Conservation (phyloP, 1,140 invertebrate species). For the Achroia grisella region DNA sequence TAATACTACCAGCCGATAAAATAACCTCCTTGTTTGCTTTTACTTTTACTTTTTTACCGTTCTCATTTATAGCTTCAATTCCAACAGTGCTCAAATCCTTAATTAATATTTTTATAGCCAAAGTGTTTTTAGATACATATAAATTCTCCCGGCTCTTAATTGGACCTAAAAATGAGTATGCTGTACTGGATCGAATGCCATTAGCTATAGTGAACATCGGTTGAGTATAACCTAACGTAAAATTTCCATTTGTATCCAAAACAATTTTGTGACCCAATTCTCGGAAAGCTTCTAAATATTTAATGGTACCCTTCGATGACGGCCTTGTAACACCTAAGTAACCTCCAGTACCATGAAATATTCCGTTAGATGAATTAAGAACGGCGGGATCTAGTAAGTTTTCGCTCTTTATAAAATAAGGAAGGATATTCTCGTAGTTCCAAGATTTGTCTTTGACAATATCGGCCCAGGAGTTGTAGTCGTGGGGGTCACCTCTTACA, state of each 20-base stretch:
- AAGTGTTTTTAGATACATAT: conserved; percentile 56
- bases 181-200: conserved; percentile 66
- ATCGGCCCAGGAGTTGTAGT: conserved; percentile 11
- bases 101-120: conserved; percentile 69
- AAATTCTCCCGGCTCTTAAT: conserved; percentile 68
- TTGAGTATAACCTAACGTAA: conserved; percentile 7
- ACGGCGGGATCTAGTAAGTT: not conserved
- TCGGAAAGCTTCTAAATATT: conserved; percentile 7
- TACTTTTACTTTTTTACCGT: conserved; percentile 62
- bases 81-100: conserved; percentile 75
- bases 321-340: conserved; percentile 2
- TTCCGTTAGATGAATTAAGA: not conserved
- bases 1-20: conserved; percentile 75
- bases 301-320: not conserved
- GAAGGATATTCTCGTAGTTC: conserved; percentile 11
- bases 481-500: conserved; percentile 5
- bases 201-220: not conserved
- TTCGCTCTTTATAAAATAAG: not conserved
- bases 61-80: conserved; percentile 69
- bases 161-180: conserved; percentile 74
- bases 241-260: not conserved
- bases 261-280: conserved; percentile 5
- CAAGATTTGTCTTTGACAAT: conserved; percentile 6
- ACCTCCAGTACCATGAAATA: conserved; percentile 8
- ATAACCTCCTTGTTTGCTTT: conserved; percentile 72